phyloP scores from a whole-genome alignment of 2,888 invertebrate species.

The Spialia ferax region DNA sequence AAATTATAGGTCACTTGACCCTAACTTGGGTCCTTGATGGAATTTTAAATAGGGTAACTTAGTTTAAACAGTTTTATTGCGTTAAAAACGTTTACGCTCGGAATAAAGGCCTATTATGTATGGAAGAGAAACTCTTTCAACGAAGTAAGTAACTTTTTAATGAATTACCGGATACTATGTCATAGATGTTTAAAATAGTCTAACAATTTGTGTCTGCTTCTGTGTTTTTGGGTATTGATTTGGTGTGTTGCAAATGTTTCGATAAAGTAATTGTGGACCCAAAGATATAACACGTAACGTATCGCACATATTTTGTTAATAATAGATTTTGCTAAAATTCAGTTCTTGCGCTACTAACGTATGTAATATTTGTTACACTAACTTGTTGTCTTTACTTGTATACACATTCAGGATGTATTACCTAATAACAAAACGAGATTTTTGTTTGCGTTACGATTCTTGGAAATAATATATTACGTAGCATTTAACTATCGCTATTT shows the following conservation, averaged over 20 bases:
- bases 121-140: neutral
- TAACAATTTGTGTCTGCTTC: too few relatives aligned
- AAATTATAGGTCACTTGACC: slow-evolving; percentile 77
- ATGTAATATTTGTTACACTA: too few relatives aligned
- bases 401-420: neutral
- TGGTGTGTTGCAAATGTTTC: too few relatives aligned
- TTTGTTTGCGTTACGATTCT: neutral
- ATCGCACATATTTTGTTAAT: too few relatives aligned
- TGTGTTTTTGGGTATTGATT: too few relatives aligned
- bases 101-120: neutral
- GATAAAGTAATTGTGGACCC: too few relatives aligned
- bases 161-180: neutral
- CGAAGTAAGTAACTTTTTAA: neutral
- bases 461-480: neutral
- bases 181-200: too few relatives aligned
- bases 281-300: too few relatives aligned
- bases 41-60: slow-evolving; percentile 72
- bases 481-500: neutral
- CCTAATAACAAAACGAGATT: neutral
- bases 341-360: too few relatives aligned
- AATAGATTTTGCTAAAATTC: too few relatives aligned
- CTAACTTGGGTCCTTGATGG: slow-evolving; percentile 62
- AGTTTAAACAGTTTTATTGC: slow-evolving; percentile 48
- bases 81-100: slow-evolving; percentile 48
- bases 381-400: neutral